Percentiles rank a stretch among this genome's conserved stretches.
Conservation (phyloP, 1,140 invertebrate species). For the Nautilus pompilius region DNA sequence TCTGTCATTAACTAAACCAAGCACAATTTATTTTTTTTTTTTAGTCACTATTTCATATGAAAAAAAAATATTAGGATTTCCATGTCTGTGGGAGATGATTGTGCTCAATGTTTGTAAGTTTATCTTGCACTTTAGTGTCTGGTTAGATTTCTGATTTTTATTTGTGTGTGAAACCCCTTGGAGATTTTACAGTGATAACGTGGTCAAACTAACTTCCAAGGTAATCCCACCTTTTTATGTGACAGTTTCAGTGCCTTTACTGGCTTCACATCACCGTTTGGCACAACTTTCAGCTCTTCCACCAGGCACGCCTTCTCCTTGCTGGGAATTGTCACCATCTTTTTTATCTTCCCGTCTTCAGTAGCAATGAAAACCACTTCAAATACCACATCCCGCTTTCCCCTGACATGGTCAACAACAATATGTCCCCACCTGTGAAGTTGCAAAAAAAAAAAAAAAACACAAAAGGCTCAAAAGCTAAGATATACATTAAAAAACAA, state of each 20-base stretch:
- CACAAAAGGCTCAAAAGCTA: conserved; percentile 6
- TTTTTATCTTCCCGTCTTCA: conserved; percentile 71
- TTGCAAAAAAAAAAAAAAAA: conserved; percentile 3
- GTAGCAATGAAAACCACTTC: conserved; percentile 79
- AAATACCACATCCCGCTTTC: conserved; percentile 43
- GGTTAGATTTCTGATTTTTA: too few species aligned
- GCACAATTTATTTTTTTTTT: too few species aligned
- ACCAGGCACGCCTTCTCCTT: conserved; percentile 71
- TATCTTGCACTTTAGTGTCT: too few species aligned
- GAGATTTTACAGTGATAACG: too few species aligned
- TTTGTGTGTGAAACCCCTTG: too few species aligned
- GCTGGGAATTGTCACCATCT: conserved; percentile 69
- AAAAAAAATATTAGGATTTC: too few species aligned
- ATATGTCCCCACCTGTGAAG: conserved; percentile 68
- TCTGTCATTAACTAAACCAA: too few species aligned
- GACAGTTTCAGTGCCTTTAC: conserved; percentile 74
- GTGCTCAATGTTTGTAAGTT: too few species aligned
- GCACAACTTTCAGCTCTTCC: conserved; percentile 76
- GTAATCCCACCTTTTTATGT: conserved; percentile 67
- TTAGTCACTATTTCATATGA: too few species aligned
- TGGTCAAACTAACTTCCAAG: too few species aligned
- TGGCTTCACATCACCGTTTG: conserved; percentile 56
- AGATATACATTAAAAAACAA: too few species aligned
- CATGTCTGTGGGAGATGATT: too few species aligned
- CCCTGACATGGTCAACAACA: conserved; percentile 70